Conservation (phyloP, 1,140 invertebrate species). For the Artemia franciscana region DNA sequence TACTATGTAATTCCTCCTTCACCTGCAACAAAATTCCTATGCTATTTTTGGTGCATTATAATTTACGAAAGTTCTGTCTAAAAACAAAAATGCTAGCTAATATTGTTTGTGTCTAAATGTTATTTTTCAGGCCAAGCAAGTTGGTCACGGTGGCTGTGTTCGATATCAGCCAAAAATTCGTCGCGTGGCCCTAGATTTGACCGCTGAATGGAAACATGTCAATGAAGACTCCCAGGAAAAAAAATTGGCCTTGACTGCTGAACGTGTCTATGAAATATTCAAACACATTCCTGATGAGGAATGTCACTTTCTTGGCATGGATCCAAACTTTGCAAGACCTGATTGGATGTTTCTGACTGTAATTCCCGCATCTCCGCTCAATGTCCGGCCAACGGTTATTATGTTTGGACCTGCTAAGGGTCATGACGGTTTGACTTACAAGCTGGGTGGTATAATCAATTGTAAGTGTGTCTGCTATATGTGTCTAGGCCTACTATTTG, state of each 20-base stretch:
- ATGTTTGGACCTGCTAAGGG: constrained; percentile 89
- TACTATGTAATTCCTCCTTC: no score
- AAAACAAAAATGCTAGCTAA: no score
- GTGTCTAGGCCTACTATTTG: no score
- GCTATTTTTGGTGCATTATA: no score
- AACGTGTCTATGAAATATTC: constrained; percentile 85
- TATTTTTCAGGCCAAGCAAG: constrained; percentile 38
- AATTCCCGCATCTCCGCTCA: constrained; percentile 82
- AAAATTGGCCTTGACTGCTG: constrained; percentile 75
- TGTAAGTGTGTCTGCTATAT: no score
- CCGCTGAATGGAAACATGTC: constrained; percentile 90
- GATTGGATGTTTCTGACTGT: constrained; percentile 99
- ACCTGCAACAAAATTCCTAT: no score
- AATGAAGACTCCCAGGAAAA: constrained; percentile 96
- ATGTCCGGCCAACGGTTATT: constrained; percentile 71
- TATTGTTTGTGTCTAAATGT: no score
- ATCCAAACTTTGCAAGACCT: constrained; percentile 79
- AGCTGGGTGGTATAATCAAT: constrained; percentile 97
- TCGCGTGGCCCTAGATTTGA: constrained; percentile 66
- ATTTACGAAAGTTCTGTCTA: no score
- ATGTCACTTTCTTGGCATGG: constrained; percentile 82
- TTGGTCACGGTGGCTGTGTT: constrained; percentile 85
- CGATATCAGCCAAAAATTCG: constrained; percentile 84
- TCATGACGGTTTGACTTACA: constrained; percentile 96
- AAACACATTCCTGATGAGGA: constrained; percentile 96